Base-by-base conservation (phyloP, 2,888 invertebrate species). In the Zelleria hepariella region DNA sequence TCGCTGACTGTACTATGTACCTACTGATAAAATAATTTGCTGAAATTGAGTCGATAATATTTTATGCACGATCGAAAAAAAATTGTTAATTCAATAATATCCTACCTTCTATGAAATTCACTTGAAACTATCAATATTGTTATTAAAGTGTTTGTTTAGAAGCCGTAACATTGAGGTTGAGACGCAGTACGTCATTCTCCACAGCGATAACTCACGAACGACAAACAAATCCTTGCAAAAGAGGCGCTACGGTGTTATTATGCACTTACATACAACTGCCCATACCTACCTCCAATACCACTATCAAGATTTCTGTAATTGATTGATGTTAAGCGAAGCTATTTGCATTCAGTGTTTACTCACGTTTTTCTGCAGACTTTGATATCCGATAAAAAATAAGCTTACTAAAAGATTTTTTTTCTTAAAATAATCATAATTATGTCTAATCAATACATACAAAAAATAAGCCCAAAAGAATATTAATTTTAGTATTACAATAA, bases 171-270 rank as follows among this genome's bases (percentile, higher is more conserved):
- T 42, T 42, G 32, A 42, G 32, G 15, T n/a, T n/a, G n/a, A 15
- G 32, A 2, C 32, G 3, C 15, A 1, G 15, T 42, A 15, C 32
- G 15, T 15, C 10, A 15, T 42, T 15, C 15, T 10, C 32, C 15
- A 15, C 32, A 66, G 65, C 62, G 63, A 69, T 69, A 70, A 68
- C 70, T 73, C 72, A 73, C 72, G 72, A 71, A 66, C 63, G 59
- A 58, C 62, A 60, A 59, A 65, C 67, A 64, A 64, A 70, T 71
- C 71, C 73, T 75, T 69, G 74, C 58, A 15, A 25, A n/a, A 21
- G 10, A 51, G 51, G 23, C 51, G 21, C 49, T 23, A 20, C n/a
- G 8, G 21, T 51, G 54, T 25, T 26, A 26, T 54, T 25, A 26
- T 26, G 54, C 26, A 54, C 54, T 26, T 54, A 51, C 42, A 15